A percentile compares a stretch with the other conserved stretches of the same genome.
Evolutionary conservation across 2,888 invertebrate species (phyloP).

Genomic region (Malthinus seriepunctatus): DNA sequence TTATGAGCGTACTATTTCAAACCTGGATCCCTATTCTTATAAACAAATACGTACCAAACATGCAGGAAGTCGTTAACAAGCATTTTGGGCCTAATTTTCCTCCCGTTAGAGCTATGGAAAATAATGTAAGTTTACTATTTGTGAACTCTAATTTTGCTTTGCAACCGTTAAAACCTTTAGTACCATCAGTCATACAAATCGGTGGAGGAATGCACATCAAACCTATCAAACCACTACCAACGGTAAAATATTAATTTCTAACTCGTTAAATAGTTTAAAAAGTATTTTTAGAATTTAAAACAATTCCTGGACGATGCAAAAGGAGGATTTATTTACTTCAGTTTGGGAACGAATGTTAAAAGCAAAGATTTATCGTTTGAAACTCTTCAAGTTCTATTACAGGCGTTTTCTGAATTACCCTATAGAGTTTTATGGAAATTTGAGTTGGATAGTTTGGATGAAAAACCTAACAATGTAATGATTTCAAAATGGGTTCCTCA

Average conservation of each 20-base stretch:
- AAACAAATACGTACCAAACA: no score
- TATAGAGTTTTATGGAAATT: slow-evolving; percentile 55
- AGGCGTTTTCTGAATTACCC: slow-evolving; percentile 49
- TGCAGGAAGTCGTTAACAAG: no score
- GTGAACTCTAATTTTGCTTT: slow-evolving; percentile 45
- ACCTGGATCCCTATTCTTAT: no score
- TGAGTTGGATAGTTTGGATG: slow-evolving; percentile 45
- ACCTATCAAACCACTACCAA: slow-evolving; percentile 35
- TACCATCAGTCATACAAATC: slow-evolving; percentile 44
- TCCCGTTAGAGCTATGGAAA: slow-evolving; percentile 22
- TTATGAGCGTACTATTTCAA: no score
- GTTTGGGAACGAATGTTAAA: slow-evolving; percentile 53
- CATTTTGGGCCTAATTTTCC: no score
- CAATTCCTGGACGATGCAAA: slow-evolving; percentile 45
- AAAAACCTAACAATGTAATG: slow-evolving; percentile 49
- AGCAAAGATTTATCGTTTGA: slow-evolving; percentile 44
- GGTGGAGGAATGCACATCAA: slow-evolving; percentile 42
- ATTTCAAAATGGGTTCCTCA: slow-evolving; percentile 53
- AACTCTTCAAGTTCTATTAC: slow-evolving; percentile 43
- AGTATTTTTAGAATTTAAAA: slow-evolving; percentile 46
- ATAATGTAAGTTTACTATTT: slow-evolving; percentile 45
- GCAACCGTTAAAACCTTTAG: slow-evolving; percentile 40
- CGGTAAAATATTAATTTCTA: slow-evolving; percentile 34
- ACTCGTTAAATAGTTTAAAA: slow-evolving; percentile 31
- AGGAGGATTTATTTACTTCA: slow-evolving; percentile 52